Conservation (phyloP, 1,140 invertebrate species). For the Lepidostoma basale region DNA sequence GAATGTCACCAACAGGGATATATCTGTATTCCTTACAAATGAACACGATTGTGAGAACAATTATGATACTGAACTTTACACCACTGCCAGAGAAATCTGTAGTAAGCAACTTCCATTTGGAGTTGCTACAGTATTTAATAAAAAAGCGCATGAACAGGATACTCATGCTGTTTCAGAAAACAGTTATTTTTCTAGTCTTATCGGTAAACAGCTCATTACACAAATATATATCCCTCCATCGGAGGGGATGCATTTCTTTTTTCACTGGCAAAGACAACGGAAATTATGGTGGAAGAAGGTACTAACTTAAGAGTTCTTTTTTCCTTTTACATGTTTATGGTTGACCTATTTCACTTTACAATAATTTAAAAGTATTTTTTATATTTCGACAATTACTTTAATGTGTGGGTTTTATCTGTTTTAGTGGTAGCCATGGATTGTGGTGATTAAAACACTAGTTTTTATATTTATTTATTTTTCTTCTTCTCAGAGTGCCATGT, state of each 20-base stretch:
- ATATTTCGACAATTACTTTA: too few relatives aligned
- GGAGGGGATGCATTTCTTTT: slow-evolving; percentile 64
- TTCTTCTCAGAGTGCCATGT: too few relatives aligned
- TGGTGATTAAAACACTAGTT: too few relatives aligned
- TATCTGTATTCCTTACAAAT: slow-evolving; percentile 58
- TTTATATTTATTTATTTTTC: too few relatives aligned
- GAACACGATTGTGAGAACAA: slow-evolving; percentile 43
- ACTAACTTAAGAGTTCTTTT: too few relatives aligned
- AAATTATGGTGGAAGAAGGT: slow-evolving; percentile 82
- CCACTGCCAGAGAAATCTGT: slow-evolving; percentile 50
- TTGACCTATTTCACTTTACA: too few relatives aligned
- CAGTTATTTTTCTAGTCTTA: slow-evolving; percentile 32
- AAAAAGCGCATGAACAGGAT: slow-evolving; percentile 47
- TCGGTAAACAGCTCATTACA: slow-evolving; percentile 14
- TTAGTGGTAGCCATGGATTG: too few relatives aligned
- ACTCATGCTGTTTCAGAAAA: slow-evolving; percentile 45
- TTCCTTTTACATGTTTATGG: too few relatives aligned
- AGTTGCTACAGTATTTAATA: slow-evolving; percentile 44
- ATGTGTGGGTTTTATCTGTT: too few relatives aligned
- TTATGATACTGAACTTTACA: slow-evolving; percentile 49
- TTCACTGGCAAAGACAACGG: slow-evolving; percentile 73
- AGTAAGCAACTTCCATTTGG: slow-evolving; percentile 60
- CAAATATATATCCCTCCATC: slow-evolving; percentile 51
- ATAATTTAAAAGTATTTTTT: too few relatives aligned
- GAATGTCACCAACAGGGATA: slow-evolving; percentile 60